Conservation (phyloP, 1,140 invertebrate species). For the Pseudomyrmex dendroicus region DNA sequence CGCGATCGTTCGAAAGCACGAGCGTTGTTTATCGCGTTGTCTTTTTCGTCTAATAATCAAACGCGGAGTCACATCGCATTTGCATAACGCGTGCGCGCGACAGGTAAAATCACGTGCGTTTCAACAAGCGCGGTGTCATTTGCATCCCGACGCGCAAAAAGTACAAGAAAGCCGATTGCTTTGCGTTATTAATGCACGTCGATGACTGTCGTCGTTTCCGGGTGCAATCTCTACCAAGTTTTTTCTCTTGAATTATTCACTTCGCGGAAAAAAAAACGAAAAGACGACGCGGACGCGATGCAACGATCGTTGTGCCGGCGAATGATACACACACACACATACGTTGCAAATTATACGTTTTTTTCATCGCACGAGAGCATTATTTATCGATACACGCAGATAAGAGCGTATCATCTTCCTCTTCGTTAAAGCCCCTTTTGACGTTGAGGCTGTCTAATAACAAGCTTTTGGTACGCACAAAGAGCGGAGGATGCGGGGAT, state of each 20-base stretch:
- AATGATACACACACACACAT: too few species aligned
- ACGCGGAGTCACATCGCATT: background rate
- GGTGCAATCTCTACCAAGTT: too few species aligned
- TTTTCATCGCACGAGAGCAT: background rate
- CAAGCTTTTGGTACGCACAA: background rate
- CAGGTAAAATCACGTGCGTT: background rate
- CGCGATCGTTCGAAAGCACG: constrained; percentile 6
- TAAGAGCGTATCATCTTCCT: background rate
- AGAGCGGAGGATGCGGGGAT: background rate
- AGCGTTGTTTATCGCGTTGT: background rate
- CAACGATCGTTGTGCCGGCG: too few species aligned
- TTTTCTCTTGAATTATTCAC: too few species aligned
- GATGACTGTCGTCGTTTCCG: background rate
- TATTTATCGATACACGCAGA: background rate
- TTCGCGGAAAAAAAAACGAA: too few species aligned
- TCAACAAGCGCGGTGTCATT: background rate
- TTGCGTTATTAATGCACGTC: background rate
- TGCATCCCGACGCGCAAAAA: background rate
- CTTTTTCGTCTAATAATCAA: background rate
- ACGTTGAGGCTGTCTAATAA: constrained; percentile 4
- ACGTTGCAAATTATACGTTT: background rate
- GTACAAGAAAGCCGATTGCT: background rate
- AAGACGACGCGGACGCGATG: too few species aligned
- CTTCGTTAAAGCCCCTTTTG: background rate
- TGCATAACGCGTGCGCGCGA: background rate